phyloP scores from a whole-genome alignment of 2,888 invertebrate species.

The Pseudoips prasinana region DNA sequence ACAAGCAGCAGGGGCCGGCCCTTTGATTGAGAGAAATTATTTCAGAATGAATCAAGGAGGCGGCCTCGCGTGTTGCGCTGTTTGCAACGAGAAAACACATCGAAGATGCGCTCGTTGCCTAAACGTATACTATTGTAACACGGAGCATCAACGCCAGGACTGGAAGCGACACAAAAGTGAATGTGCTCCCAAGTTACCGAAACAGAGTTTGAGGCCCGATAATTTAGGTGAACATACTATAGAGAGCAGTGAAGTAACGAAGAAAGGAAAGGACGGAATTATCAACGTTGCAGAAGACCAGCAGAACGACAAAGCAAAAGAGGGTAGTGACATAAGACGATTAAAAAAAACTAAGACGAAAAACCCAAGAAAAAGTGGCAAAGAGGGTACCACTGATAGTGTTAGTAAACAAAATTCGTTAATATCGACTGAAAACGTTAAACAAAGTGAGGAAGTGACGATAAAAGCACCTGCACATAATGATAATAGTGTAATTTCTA shows the following conservation, averaged over 20 bases:
- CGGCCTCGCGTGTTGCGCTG: slow-evolving; percentile 76
- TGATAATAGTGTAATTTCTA: slow-evolving; percentile 69
- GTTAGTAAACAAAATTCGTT: slow-evolving; percentile 53
- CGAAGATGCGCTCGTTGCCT: slow-evolving; percentile 89
- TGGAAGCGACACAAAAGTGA: slow-evolving; percentile 89
- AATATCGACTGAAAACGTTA: slow-evolving; percentile 37
- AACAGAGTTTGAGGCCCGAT: slow-evolving; percentile 51
- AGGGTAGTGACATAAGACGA: slow-evolving; percentile 47
- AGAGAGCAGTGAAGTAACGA: slow-evolving; percentile 43
- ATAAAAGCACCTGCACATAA: slow-evolving; percentile 31
- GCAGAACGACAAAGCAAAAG: slow-evolving; percentile 32
- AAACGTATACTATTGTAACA: slow-evolving; percentile 88
- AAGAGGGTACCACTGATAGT: slow-evolving; percentile 51
- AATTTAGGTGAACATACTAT: slow-evolving; percentile 47
- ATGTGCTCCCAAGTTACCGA: slow-evolving; percentile 75
- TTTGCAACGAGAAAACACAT: slow-evolving; percentile 84
- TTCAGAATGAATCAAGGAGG: slow-evolving; percentile 77
- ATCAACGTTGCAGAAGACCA: slow-evolving; percentile 26
- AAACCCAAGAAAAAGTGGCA: slow-evolving; percentile 48
- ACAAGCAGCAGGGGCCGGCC: slow-evolving; percentile 55
- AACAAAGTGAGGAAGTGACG: slow-evolving; percentile 36
- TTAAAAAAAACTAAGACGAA: slow-evolving; percentile 54
- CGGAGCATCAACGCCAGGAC: slow-evolving; percentile 89
- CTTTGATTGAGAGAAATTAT: slow-evolving; percentile 45
- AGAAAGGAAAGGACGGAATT: slow-evolving; percentile 43